A percentile compares a stretch with the other conserved stretches of the same genome.
phyloP scores from a whole-genome alignment of 2,888 invertebrate genomes.

The Clitarchus hookeri region DNA sequence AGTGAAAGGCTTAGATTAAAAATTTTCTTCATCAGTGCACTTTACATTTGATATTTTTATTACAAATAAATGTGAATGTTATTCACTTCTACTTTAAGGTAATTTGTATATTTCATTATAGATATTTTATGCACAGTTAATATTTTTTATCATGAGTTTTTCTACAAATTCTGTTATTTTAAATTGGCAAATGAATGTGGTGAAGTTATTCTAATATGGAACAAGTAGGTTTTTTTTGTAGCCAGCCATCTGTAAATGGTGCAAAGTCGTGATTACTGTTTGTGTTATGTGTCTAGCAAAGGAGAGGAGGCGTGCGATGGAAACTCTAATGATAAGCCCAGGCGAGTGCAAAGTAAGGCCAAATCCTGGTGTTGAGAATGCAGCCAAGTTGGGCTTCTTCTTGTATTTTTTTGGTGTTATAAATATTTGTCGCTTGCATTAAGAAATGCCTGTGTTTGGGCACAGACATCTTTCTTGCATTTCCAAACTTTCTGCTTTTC shows the following conservation, averaged over 20 bases:
- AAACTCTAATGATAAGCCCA: constrained; percentile 22
- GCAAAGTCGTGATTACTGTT: neutral
- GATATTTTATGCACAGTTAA: too few species aligned
- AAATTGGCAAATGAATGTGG: neutral
- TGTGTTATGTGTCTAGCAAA: constrained; percentile 25
- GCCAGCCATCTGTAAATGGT: neutral
- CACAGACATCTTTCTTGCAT: constrained; percentile 1
- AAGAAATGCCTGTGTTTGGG: constrained; percentile 1
- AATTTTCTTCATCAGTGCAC: too few species aligned
- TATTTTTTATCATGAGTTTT: too few species aligned
- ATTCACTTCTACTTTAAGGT: too few species aligned
- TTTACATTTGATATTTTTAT: too few species aligned
- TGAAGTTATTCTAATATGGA: neutral
- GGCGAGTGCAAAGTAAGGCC: constrained; percentile 24
- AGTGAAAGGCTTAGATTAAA: too few species aligned
- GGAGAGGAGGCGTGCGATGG: constrained; percentile 20
- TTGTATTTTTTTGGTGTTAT: neutral
- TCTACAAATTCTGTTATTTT: neutral
- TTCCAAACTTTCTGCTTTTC: neutral
- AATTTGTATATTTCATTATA: too few species aligned
- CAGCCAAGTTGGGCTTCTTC: neutral
- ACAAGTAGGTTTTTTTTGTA: neutral
- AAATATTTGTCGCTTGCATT: constrained; percentile 1
- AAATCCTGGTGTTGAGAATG: constrained; percentile 24
- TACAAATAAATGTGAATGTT: too few species aligned